These are phyloP conservation scores for Bhutanitis thaidina DNA, from an alignment of 2,888 invertebrate species.

Conservation along the genomic window DNA sequence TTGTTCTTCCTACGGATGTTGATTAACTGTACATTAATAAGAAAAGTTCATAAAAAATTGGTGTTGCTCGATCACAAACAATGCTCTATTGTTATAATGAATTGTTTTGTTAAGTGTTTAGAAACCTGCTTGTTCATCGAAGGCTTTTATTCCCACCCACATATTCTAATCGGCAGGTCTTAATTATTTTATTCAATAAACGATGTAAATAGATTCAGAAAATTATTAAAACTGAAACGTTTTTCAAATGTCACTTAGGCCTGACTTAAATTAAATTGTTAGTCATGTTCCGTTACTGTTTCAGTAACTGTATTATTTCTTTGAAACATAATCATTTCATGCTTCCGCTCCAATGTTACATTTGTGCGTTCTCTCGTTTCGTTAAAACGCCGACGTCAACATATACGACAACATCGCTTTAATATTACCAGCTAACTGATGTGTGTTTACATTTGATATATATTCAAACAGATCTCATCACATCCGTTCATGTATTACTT, in stretches of 20 bases:
- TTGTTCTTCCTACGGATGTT: conserved; percentile 48
- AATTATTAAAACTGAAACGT: no score
- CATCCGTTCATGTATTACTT: conserved; percentile 42
- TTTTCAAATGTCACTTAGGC: not conserved
- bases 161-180: conserved; percentile 37
- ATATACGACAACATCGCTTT: conserved; percentile 45
- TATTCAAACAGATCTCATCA: conserved; percentile 64
- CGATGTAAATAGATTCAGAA: no score
- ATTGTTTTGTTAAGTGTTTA: conserved; percentile 62
- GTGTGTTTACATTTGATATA: conserved; percentile 61
- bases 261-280: not conserved
- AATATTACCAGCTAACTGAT: conserved; percentile 57
- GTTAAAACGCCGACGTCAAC: conserved; percentile 56
- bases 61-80: conserved; percentile 59
- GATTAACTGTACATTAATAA: conserved; percentile 33
- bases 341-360: conserved; percentile 58
- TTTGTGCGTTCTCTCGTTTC: conserved; percentile 44
- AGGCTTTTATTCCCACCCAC: conserved; percentile 64
- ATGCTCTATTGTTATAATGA: conserved; percentile 67
- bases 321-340: conserved; percentile 60
- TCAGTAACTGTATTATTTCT: conserved; percentile 45
- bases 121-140: conserved; percentile 59
- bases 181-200: conserved; percentile 33
- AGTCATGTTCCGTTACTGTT: conserved; percentile 29
- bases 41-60: conserved; percentile 49